Conservation (phyloP, 2,113 vertebrate genomes). For the Cynocephalus volans region DNA sequence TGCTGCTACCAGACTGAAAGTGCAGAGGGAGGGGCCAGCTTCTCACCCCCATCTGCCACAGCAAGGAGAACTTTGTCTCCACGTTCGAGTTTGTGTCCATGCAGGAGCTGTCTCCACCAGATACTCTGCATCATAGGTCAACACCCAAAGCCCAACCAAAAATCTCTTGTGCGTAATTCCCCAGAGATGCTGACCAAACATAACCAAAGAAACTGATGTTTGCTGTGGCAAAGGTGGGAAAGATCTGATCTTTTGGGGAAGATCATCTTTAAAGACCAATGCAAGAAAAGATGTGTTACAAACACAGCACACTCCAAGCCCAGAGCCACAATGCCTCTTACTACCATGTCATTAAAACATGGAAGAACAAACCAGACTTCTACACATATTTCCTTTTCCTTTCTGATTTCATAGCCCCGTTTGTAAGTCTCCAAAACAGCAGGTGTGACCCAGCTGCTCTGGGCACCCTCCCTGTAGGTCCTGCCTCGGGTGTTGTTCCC, state of each 20-base stretch:
- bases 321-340: background rate
- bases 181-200: background rate
- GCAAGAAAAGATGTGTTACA: background rate
- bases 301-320: background rate
- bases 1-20: background rate
- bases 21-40: background rate
- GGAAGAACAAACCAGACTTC: background rate
- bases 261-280: background rate
- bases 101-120: background rate
- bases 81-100: fast-evolving
- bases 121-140: background rate
- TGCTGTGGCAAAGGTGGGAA: background rate
- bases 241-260: no score
- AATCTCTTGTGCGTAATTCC: background rate
- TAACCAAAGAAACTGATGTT: background rate
- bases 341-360: background rate
- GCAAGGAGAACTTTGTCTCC: background rate
- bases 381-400: background rate
- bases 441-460: background rate
- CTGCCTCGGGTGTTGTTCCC: background rate
- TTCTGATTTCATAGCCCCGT: background rate
- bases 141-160: background rate
- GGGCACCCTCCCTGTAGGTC: background rate
- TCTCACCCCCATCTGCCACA: background rate
- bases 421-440: background rate